A percentile compares a stretch with the other conserved stretches of the same genome.
Evolutionary conservation across 2,888 invertebrate species (phyloP).

Genomic region (Sepiola atlantica): DNA sequence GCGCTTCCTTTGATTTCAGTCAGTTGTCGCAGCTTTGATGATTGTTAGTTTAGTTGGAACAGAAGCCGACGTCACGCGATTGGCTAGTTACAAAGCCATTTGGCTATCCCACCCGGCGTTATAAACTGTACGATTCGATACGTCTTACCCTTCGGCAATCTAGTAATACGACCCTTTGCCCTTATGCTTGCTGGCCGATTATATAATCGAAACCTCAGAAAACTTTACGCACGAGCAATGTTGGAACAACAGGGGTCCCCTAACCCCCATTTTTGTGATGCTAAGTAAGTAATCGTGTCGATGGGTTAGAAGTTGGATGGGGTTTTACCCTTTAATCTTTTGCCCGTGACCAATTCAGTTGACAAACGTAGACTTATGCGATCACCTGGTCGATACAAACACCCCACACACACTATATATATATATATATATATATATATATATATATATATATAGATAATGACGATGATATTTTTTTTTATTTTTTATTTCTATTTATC

Average conservation of each 20-base stretch:
- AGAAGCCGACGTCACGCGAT: not conserved
- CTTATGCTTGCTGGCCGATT: not conserved
- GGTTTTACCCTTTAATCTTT: not conserved
- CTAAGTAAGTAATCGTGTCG: not conserved
- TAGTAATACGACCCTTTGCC: not conserved
- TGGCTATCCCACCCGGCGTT: not conserved
- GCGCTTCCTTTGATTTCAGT: too few relatives aligned
- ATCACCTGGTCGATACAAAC: too few relatives aligned
- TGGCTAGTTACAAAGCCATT: not conserved
- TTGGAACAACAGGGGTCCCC: not conserved
- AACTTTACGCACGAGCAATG: not conserved
- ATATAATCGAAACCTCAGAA: not conserved
- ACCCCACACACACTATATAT: too few relatives aligned
- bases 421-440: too few relatives aligned
- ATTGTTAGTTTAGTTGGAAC: not conserved
- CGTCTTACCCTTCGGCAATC: not conserved
- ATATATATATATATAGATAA: too few relatives aligned
- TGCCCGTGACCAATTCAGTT: not conserved
- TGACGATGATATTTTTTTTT: too few relatives aligned
- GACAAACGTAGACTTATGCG: not conserved
- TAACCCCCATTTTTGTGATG: not conserved
- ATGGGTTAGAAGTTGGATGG: not conserved
- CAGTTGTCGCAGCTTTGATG: not conserved
- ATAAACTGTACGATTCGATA: not conserved
- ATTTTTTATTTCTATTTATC: too few relatives aligned